A percentile compares a stretch with the other conserved stretches of the same genome.
Conservation (phyloP, 2,888 invertebrate species). For the Athalia circularis region DNA sequence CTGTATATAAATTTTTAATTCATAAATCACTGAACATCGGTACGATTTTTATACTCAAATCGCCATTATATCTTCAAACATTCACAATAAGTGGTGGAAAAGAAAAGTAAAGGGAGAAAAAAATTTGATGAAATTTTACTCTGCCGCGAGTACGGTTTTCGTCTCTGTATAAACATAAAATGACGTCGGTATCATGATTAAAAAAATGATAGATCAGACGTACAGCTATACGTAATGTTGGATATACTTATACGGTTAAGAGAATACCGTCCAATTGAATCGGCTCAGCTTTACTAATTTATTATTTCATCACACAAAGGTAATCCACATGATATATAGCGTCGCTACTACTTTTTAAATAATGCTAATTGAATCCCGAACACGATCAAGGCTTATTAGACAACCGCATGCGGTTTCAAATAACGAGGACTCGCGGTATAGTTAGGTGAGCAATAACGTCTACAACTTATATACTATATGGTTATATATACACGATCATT, state of each 20-base stretch:
- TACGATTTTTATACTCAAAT: no score
- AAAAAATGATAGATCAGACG: neutral
- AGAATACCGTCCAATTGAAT: no score
- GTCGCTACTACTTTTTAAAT: neutral
- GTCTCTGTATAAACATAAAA: neutral
- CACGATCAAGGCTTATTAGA: conserved; percentile 17
- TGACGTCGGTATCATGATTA: neutral
- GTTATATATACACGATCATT: neutral
- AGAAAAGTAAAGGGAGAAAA: conserved; percentile 2
- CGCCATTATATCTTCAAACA: neutral
- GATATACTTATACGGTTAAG: neutral
- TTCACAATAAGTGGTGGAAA: neutral
- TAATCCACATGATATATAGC: neutral
- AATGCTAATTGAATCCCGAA: conserved; percentile 24
- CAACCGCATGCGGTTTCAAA: neutral
- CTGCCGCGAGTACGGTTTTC: neutral
- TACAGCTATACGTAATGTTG: neutral
- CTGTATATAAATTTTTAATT: no score
- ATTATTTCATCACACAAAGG: neutral
- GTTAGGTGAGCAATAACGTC: conserved; percentile 1
- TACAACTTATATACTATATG: neutral
- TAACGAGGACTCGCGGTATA: neutral
- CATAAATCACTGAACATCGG: no score
- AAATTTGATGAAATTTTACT: neutral
- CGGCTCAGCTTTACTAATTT: neutral